Evolutionary conservation across 2,113 vertebrate species (phyloP).

Genomic region (Nyctereutes procyonoides): DNA sequence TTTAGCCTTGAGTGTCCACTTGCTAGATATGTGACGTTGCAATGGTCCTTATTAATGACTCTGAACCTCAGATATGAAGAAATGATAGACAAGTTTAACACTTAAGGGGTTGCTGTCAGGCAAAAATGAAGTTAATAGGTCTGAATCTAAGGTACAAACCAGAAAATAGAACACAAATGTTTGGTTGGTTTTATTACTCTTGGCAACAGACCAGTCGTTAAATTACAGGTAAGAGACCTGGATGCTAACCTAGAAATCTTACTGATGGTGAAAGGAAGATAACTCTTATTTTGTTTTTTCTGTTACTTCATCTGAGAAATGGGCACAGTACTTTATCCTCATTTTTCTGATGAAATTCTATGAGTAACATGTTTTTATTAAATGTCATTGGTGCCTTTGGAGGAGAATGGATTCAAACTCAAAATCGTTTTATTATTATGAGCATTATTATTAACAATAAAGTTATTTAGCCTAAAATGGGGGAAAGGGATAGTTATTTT

Average conservation of each 20-base stretch:
- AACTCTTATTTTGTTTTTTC: not conserved
- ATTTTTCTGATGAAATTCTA: slow-evolving; percentile 27
- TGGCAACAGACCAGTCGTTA: not conserved
- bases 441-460: not conserved
- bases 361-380: not conserved
- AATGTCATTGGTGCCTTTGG: not conserved
- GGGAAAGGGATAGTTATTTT: not conserved
- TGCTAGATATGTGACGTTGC: not conserved
- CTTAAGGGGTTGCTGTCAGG: not conserved
- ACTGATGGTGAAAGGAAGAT: not conserved
- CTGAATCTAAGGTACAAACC: not conserved
- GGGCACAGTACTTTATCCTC: not conserved
- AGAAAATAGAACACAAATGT: not conserved
- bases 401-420: not conserved
- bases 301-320: slow-evolving; percentile 53
- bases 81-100: not conserved
- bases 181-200: not conserved
- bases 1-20: not conserved
- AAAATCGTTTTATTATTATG: not conserved
- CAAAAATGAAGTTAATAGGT: slow-evolving; percentile 16
- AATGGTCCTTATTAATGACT: not conserved
- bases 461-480: not conserved
- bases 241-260: slow-evolving; percentile 8
- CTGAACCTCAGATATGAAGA: not conserved
- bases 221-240: not conserved